phyloP scores from a whole-genome alignment of 2,888 invertebrate genomes.

The Xestia c-nigrum region DNA sequence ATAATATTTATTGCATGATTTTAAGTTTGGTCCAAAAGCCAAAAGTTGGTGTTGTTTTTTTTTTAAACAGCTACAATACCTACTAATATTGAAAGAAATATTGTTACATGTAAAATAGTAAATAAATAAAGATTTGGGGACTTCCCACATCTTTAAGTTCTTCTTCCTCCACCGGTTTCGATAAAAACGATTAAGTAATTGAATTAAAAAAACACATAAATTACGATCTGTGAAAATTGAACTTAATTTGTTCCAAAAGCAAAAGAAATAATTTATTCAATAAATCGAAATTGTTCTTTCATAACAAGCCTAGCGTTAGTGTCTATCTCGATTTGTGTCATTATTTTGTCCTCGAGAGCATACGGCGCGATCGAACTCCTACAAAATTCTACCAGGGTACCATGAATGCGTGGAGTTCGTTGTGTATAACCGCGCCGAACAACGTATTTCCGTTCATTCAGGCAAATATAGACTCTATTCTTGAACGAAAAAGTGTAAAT shows the following conservation, averaged over 20 bases:
- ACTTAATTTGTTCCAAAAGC: not conserved
- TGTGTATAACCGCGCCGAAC: constrained; percentile 1
- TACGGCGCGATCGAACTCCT: constrained; percentile 70
- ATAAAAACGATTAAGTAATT: not conserved
- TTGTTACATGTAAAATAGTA: not conserved
- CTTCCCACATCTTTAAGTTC: not conserved
- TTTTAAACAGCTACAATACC: not conserved
- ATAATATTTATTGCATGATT: not conserved
- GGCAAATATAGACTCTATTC: not conserved
- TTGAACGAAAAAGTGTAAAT: rapidly evolving
- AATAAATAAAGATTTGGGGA: not conserved
- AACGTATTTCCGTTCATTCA: constrained; percentile 27
- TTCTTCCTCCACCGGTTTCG: not conserved
- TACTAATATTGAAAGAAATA: not conserved
- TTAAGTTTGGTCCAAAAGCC: not conserved
- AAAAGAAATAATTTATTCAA: no score
- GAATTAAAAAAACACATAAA: not conserved
- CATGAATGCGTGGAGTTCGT: constrained; percentile 59
- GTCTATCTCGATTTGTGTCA: constrained; percentile 20
- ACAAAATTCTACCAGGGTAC: constrained; percentile 78
- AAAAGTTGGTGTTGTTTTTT: not conserved
- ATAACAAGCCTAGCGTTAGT: not conserved
- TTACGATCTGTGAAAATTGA: not conserved
- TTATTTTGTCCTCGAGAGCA: constrained; percentile 59
- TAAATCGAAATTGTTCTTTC: not conserved